Evolutionary conservation across 92 coral and sea anemone species (phyloP).

Genomic region (Diadumene lineata): DNA sequence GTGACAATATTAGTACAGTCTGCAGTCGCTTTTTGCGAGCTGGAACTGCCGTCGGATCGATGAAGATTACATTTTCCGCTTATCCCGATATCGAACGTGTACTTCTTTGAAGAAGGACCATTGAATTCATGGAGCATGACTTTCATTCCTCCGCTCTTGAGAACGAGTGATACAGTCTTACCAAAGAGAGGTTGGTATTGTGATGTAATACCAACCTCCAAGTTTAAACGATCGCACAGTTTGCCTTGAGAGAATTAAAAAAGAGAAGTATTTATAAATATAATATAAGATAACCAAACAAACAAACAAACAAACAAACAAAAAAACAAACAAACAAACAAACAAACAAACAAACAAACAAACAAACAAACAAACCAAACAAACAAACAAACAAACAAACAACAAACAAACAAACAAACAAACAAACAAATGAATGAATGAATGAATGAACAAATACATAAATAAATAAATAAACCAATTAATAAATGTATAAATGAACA

Average conservation of each 20-base stretch:
- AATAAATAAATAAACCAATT: no score
- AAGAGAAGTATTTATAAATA: no score
- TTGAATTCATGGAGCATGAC: conserved; percentile 31
- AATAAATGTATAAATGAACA: no score
- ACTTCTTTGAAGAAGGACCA: conserved; percentile 19
- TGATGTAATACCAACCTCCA: conserved; percentile 21
- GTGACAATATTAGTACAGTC: neutral
- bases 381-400: no score
- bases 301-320: no score
- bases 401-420: no score
- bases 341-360: no score
- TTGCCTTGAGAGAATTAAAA: conserved; percentile 38
- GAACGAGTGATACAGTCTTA: conserved; percentile 40
- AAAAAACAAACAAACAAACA: no score
- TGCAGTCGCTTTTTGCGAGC: neutral
- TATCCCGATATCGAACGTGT: conserved; percentile 45
- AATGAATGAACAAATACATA: no score
- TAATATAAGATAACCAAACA: no score
- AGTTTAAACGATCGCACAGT: conserved; percentile 30
- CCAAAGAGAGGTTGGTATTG: conserved; percentile 50
- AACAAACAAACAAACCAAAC: no score
- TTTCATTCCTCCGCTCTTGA: conserved; percentile 25
- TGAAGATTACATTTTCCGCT: neutral
- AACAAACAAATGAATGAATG: no score
- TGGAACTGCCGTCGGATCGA: conserved; percentile 5